A percentile compares a stretch with the other conserved stretches of the same genome.
phyloP scores from a whole-genome alignment of 2,888 invertebrate genomes.

The Drymonia ruficornis region DNA sequence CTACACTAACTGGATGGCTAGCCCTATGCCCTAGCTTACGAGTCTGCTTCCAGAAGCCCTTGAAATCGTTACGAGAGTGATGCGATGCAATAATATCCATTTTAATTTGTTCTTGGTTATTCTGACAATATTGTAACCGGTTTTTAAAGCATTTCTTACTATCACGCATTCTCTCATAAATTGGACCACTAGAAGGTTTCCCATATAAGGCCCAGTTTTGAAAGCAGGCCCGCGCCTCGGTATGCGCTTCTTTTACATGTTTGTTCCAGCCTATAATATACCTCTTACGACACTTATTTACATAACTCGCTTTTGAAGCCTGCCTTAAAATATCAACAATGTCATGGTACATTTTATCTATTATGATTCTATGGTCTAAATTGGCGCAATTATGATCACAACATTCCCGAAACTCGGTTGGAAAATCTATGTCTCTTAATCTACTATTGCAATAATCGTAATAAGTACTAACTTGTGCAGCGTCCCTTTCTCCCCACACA shows the following conservation, averaged over 20 bases:
- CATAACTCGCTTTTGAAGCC: background rate
- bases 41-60: conserved; percentile 16
- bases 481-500: conserved; percentile 10
- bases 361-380: background rate
- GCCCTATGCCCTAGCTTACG: conserved; percentile 9
- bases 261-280: conserved; percentile 16
- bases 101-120: conserved; percentile 11
- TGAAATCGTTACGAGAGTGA: conserved; percentile 11
- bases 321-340: conserved; percentile 2
- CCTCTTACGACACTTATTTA: background rate
- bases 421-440: conserved; percentile 7
- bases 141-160: conserved; percentile 14
- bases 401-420: conserved; percentile 2
- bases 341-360: conserved; percentile 10
- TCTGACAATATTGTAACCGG: conserved; percentile 11
- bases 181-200: conserved; percentile 12
- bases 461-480: conserved; percentile 9
- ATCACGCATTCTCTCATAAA: conserved; percentile 13
- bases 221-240: conserved; percentile 13
- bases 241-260: conserved; percentile 7
- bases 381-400: conserved; percentile 3
- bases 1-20: conserved; percentile 6
- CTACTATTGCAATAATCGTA: conserved; percentile 4
- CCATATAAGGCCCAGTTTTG: conserved; percentile 9
- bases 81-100: conserved; percentile 12